A percentile compares a stretch with the other conserved stretches of the same genome.
These are phyloP conservation scores for Nasonia longicornis DNA, from an alignment of 1,140 invertebrate species.

Conservation along the genomic window DNA sequence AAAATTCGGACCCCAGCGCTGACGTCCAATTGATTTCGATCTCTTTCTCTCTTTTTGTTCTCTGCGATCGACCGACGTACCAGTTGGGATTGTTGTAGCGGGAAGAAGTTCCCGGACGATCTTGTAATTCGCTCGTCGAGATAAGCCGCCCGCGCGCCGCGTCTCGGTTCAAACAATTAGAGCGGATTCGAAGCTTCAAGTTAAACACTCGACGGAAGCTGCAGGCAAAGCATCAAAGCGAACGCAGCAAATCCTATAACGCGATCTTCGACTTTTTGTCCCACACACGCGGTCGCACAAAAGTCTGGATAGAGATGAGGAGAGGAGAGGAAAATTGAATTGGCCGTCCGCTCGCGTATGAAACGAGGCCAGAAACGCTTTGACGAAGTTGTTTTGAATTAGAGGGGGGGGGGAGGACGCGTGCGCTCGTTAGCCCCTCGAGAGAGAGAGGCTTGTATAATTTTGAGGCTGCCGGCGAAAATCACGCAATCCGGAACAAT, in stretches of 20 bases:
- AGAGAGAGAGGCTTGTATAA: slow-evolving; percentile 7
- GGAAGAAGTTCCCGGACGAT: no score
- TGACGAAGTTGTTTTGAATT: slow-evolving; percentile 42
- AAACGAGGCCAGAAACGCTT: slow-evolving; percentile 35
- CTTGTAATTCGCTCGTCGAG: no score
- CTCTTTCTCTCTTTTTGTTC: not conserved
- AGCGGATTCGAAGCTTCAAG: no score
- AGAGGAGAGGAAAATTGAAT: slow-evolving; percentile 33
- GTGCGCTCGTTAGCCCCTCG: slow-evolving; percentile 10
- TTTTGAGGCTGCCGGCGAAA: slow-evolving; percentile 25
- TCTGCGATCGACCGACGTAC: not conserved
- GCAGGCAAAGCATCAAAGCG: not conserved
- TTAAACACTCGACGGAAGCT: not conserved
- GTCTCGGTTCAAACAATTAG: no score
- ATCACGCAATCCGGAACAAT: slow-evolving; percentile 32
- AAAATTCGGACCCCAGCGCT: not conserved
- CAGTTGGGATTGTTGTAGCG: not conserved
- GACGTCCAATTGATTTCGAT: slow-evolving; percentile 36
- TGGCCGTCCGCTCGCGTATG: not conserved
- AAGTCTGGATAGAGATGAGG: not conserved
- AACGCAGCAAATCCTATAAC: not conserved
- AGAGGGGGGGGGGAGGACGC: slow-evolving; percentile 9
- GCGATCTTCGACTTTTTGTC: not conserved
- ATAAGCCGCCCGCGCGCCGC: no score
- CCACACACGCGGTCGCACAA: not conserved